Evolutionary conservation across 2,113 vertebrate species (phyloP), one percentile per base, ranked within the genome.

Genomic region (Progne subis): DNA sequence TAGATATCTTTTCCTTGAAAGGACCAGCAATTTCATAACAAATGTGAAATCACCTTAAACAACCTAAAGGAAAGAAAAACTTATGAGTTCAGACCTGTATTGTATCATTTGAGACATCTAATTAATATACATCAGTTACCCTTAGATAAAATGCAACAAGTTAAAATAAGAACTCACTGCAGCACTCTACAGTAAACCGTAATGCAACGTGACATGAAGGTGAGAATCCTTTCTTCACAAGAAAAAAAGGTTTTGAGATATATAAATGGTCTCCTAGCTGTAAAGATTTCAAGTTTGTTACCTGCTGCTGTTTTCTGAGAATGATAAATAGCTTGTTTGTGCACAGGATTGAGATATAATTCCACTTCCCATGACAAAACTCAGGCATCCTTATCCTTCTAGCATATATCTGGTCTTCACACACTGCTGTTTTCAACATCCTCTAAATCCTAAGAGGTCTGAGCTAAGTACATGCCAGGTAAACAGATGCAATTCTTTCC

Each of bases 401-500:
- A 68, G 86, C 29, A 61, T 79, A 76, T 90, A 95, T 94, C 95
- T 96, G 81, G 79, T 69, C 88, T 92, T 49, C 61, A 91, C 92
- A 92, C 82, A 96, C 90, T 93, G 93, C 61, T 84, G 84, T 65
- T 96, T 96, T 92, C 65, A 94, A 88, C 90, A 96, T 79, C 41
- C 79, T 90, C 64, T 90, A 92, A 94, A 95, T 88, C 81, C 89
- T 92, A 82, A 68, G 75, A 92, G 77, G 55, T 82, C 71, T 92
- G 74, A 93, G 76, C 83, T 92, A 65, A 82, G 59, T 94, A 46
- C 34, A 74, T 18, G 37, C 44, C 76, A 79, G 59, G 79, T 88
- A 96, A 97, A 95, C 28, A 94, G 78, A 92, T 74, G 94, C 0
- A 0, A 88, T 84, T 90, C 55, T 86, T 92, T 86, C 86, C 90